These are phyloP conservation scores for Yponomeuta sedellus DNA, from an alignment of 2,888 invertebrate species.

Conservation along the genomic window DNA sequence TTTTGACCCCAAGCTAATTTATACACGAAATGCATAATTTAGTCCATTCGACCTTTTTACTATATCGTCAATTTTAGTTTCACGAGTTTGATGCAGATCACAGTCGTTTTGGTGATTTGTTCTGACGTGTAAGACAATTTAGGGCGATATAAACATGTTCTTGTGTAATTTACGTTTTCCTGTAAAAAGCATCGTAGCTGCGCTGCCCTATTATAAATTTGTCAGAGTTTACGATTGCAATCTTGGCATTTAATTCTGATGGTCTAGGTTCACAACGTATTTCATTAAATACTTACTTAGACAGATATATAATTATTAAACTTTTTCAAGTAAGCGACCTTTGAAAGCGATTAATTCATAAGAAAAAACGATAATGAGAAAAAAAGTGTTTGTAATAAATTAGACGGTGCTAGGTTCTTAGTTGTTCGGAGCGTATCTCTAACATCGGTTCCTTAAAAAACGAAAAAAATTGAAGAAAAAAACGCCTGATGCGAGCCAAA, in stretches of 20 bases:
- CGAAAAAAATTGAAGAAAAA: constrained; percentile 31
- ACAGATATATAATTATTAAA: background rate
- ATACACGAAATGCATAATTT: constrained; percentile 23
- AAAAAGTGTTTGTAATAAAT: background rate
- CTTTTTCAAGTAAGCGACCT: background rate
- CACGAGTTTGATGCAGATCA: constrained; percentile 7
- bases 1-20: constrained; percentile 25
- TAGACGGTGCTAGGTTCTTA: background rate
- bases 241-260: constrained; percentile 16
- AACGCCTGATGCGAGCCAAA: constrained; percentile 36
- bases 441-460: constrained; percentile 11
- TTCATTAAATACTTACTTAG: constrained; percentile 4
- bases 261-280: constrained; percentile 8
- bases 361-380: constrained; percentile 7
- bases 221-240: constrained; percentile 20
- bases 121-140: background rate
- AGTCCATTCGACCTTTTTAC: background rate
- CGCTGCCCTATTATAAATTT: constrained; percentile 19
- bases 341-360: constrained; percentile 8
- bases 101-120: constrained; percentile 12
- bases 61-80: background rate
- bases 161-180: background rate
- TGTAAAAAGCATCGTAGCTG: background rate
- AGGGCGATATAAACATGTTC: background rate
- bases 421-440: constrained; percentile 10